Evolutionary conservation across 2,888 invertebrate species (phyloP).

Genomic region (Polylopha cassiicola): DNA sequence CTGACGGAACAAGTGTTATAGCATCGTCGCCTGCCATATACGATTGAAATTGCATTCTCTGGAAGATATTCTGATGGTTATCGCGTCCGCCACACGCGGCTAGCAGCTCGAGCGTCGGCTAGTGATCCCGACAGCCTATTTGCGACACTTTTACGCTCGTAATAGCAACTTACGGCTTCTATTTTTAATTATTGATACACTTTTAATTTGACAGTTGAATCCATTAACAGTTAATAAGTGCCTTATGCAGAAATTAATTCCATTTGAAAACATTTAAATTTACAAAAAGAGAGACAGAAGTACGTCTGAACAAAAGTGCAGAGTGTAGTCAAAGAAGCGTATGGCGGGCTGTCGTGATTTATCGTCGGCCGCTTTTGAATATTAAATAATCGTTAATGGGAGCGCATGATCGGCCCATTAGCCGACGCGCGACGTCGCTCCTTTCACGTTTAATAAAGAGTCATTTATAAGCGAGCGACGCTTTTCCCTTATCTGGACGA

Average conservation of each 20-base stretch:
- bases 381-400: slow-evolving; percentile 78
- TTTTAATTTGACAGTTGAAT: slow-evolving; percentile 16
- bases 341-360: slow-evolving; percentile 74
- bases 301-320: slow-evolving; percentile 65
- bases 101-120: slow-evolving; percentile 49
- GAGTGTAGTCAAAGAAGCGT: slow-evolving; percentile 65
- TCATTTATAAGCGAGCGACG: slow-evolving; percentile 75
- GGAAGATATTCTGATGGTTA: slow-evolving; percentile 59
- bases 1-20: slow-evolving; percentile 68
- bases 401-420: slow-evolving; percentile 78
- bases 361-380: slow-evolving; percentile 75
- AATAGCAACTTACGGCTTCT: slow-evolving; percentile 51
- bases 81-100: slow-evolving; percentile 58
- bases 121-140: slow-evolving; percentile 54
- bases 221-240: slow-evolving; percentile 13
- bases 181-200: slow-evolving; percentile 32
- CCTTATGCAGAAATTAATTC: slow-evolving; percentile 26
- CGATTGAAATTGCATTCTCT: slow-evolving; percentile 52
- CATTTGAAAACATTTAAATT: slow-evolving; percentile 33
- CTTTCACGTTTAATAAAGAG: slow-evolving; percentile 78
- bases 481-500: slow-evolving; percentile 73
- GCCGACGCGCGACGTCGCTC: slow-evolving; percentile 70
- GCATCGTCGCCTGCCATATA: slow-evolving; percentile 61
- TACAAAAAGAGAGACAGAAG: slow-evolving; percentile 41
- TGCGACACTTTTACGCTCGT: slow-evolving; percentile 62